Evolutionary conservation across 2,888 invertebrate species (phyloP).

Genomic region (Ametastegia equiseti): DNA sequence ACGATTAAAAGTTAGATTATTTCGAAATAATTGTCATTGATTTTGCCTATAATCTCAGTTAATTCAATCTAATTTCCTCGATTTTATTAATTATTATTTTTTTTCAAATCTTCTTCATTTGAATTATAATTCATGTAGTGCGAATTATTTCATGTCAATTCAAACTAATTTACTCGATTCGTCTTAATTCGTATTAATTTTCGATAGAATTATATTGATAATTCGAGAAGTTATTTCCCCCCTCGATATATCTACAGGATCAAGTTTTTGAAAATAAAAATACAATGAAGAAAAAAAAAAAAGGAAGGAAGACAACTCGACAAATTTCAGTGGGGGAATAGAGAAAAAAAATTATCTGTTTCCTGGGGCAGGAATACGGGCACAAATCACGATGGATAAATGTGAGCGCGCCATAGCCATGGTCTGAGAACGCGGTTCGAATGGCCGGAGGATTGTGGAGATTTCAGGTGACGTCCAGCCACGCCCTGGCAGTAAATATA

Average conservation of each 20-base stretch:
- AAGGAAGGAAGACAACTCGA: neutral
- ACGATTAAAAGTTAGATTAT: no score
- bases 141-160: no score
- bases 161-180: no score
- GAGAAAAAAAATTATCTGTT: neutral
- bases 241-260: neutral
- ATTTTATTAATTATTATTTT: no score
- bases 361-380: neutral
- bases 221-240: no score
- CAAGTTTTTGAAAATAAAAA: neutral
- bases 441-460: constrained; percentile 40
- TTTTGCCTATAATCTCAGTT: no score
- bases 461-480: constrained; percentile 53
- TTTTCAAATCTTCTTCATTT: no score
- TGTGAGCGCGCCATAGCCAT: constrained; percentile 12
- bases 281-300: neutral
- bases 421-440: constrained; percentile 41
- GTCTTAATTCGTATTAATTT: no score
- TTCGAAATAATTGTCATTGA: no score
- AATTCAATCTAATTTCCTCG: no score
- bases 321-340: neutral
- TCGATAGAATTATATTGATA: no score
- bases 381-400: constrained; percentile 30
- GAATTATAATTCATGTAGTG: no score
- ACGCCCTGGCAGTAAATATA: constrained; percentile 65